phyloP scores from a whole-genome alignment of 2,113 vertebrate genomes.

The Phrynosoma platyrhinos region DNA sequence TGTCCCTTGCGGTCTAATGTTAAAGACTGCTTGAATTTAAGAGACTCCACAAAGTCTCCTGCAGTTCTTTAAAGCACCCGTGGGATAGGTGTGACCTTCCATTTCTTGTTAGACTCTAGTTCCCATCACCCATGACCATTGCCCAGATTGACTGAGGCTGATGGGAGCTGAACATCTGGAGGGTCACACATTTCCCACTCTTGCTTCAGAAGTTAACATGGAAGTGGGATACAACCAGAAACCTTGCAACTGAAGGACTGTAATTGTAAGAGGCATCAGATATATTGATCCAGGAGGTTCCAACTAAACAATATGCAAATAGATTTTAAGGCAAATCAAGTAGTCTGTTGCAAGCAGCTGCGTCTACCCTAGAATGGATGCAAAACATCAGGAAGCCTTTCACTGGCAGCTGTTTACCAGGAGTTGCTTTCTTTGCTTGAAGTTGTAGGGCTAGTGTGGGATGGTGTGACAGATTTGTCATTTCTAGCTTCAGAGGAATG shows the following conservation, averaged over 20 bases:
- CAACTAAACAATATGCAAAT: conserved; percentile 48
- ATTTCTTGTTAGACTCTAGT: too few species aligned
- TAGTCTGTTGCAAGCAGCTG: conserved; percentile 47
- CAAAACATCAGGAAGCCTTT: conserved; percentile 9
- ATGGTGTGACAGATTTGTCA: neutral
- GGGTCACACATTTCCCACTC: neutral
- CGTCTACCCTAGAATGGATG: conserved; percentile 2
- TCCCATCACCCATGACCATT: too few species aligned
- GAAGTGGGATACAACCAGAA: conserved; percentile 4
- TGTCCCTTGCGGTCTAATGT: too few species aligned
- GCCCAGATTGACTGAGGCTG: too few species aligned
- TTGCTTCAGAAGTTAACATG: neutral
- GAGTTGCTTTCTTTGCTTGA: neutral
- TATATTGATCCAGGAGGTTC: conserved; percentile 40
- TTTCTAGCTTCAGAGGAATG: neutral
- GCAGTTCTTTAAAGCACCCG: too few species aligned
- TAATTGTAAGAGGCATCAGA: conserved; percentile 18
- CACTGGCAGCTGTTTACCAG: conserved; percentile 2
- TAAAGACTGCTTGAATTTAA: too few species aligned
- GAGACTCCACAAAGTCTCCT: too few species aligned
- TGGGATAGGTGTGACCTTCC: too few species aligned
- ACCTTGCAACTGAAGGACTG: conserved; percentile 16
- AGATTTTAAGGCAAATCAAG: conserved; percentile 33
- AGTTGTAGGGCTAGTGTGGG: accelerated
- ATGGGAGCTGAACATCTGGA: too few species aligned